phyloP scores from a whole-genome alignment of 2,797 vertebrate species.

The Esox lucius region DNA sequence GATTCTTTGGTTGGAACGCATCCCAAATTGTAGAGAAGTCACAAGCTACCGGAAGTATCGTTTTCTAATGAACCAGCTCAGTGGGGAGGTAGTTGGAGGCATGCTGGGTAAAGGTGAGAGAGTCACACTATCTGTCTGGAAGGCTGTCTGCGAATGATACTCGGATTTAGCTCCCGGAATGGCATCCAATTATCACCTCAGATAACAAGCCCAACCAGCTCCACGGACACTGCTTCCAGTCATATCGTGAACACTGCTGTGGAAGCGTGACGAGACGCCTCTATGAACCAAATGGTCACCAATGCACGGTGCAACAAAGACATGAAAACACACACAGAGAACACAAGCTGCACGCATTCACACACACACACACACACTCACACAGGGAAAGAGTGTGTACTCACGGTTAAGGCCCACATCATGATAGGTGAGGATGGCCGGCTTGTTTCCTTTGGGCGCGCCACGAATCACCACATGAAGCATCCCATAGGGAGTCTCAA shows the following conservation, averaged over 20 bases:
- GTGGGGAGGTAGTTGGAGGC: neutral
- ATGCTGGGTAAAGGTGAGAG: neutral
- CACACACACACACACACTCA: conserved; percentile 11
- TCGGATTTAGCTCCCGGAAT: neutral
- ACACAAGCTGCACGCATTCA: neutral
- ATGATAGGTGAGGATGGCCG: conserved; percentile 95
- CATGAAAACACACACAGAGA: neutral
- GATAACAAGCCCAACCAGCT: conserved; percentile 41
- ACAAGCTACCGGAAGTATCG: neutral
- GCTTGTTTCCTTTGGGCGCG: conserved; percentile 92
- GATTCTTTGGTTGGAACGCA: neutral
- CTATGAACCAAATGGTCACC: neutral
- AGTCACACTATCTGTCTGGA: neutral
- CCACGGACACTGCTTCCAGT: conserved; percentile 14
- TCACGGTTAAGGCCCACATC: conserved; percentile 98
- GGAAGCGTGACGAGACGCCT: neutral
- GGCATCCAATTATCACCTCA: conserved; percentile 54
- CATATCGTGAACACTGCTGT: conserved; percentile 1
- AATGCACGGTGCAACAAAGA: neutral
- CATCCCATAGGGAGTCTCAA: conserved; percentile 93
- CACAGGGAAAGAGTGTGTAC: conserved; percentile 53
- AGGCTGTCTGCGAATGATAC: neutral
- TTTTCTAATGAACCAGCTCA: neutral
- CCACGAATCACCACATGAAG: conserved; percentile 95
- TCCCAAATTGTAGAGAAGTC: neutral